A percentile compares a stretch with the other conserved stretches of the same genome.
These are phyloP conservation scores for Torymus aiolomorphi DNA, from an alignment of 2,888 invertebrate species.

Conservation along the genomic window DNA sequence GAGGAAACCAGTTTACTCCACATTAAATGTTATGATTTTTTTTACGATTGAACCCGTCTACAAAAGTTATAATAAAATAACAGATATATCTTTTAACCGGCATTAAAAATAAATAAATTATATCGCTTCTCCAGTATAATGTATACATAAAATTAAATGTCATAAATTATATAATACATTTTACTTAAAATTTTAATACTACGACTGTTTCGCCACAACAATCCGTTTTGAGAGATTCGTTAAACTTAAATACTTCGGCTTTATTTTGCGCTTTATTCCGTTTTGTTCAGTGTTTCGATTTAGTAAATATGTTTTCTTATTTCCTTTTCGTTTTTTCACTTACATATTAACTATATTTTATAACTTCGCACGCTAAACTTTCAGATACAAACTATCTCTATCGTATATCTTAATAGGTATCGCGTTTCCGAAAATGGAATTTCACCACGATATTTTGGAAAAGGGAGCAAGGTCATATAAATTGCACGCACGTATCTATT, in stretches of 20 bases:
- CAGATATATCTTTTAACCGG: slow-evolving; percentile 34
- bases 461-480: too few relatives aligned
- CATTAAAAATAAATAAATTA: slow-evolving; percentile 52
- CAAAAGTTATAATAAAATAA: slow-evolving; percentile 43
- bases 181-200: slow-evolving; percentile 21
- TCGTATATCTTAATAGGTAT: too few relatives aligned
- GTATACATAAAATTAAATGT: slow-evolving; percentile 25
- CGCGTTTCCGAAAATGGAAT: too few relatives aligned
- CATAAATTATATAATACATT: slow-evolving; percentile 27
- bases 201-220: background rate
- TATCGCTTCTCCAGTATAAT: slow-evolving; percentile 7
- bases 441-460: too few relatives aligned
- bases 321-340: too few relatives aligned
- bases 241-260: background rate
- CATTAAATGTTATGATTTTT: slow-evolving; percentile 43
- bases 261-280: too few relatives aligned
- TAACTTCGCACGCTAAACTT: too few relatives aligned
- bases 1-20: slow-evolving; percentile 49
- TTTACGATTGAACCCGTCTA: slow-evolving; percentile 42
- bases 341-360: too few relatives aligned
- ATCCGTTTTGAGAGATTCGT: slow-evolving; percentile 1
- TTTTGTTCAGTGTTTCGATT: too few relatives aligned
- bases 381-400: too few relatives aligned
- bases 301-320: too few relatives aligned
- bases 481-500: too few relatives aligned